Conservation (phyloP, 2,113 vertebrate genomes). For the Maccullochella peelii region DNA sequence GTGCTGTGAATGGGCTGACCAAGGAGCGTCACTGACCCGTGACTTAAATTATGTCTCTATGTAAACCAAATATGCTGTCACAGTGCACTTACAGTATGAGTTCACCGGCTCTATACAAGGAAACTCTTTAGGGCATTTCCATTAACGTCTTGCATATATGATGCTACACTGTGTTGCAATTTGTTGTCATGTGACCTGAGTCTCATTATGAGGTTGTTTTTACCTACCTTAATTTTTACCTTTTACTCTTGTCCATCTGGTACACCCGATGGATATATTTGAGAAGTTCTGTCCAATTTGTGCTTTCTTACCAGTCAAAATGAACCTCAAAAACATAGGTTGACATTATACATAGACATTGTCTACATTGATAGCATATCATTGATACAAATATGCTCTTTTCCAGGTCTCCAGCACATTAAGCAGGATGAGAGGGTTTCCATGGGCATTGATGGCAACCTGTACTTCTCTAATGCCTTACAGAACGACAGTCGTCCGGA, state of each 20-base stretch:
- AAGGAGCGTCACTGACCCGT: slow-evolving; percentile 48
- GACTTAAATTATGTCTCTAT: slow-evolving; percentile 43
- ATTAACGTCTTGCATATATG: slow-evolving; percentile 27
- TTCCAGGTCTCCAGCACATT: slow-evolving; percentile 91
- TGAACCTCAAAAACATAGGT: not conserved
- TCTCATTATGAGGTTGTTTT: not conserved
- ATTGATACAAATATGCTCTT: slow-evolving; percentile 44
- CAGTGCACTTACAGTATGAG: not conserved
- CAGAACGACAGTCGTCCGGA: slow-evolving; percentile 89
- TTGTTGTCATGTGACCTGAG: not conserved
- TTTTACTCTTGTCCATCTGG: not conserved
- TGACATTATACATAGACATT: not conserved
- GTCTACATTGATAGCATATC: not conserved
- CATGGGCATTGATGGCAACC: slow-evolving; percentile 92
- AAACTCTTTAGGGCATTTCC: slow-evolving; percentile 37
- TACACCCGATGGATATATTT: not conserved
- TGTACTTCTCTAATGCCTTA: slow-evolving; percentile 93
- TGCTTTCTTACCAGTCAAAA: slow-evolving; percentile 1
- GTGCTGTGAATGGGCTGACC: slow-evolving; percentile 6
- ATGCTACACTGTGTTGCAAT: slow-evolving; percentile 11
- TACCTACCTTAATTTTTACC: not conserved
- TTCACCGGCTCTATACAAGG: slow-evolving; percentile 24
- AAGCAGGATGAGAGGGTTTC: slow-evolving; percentile 91
- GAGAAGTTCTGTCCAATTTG: not conserved
- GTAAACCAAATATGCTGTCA: slow-evolving; percentile 36